These are phyloP conservation scores for Pseudomyrmex cubaensis DNA, from an alignment of 1,140 invertebrate genomes.

Conservation along the genomic window DNA sequence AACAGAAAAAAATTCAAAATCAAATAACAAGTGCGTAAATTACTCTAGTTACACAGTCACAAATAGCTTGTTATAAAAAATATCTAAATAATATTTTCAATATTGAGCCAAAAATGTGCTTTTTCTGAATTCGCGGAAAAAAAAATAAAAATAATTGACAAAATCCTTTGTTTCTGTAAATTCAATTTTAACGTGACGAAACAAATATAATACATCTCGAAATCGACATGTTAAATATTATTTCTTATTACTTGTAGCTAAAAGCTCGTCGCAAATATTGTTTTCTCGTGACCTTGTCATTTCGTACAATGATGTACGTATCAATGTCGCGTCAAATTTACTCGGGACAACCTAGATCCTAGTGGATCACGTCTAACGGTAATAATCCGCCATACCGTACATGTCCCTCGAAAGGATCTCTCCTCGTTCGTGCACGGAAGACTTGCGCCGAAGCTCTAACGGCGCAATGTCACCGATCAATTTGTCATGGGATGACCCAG, in stretches of 20 bases:
- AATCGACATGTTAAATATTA: not conserved
- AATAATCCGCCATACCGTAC: conserved; percentile 36
- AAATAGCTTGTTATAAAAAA: too few species aligned
- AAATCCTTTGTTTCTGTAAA: too few species aligned
- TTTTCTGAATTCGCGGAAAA: too few species aligned
- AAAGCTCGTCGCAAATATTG: conserved; percentile 12
- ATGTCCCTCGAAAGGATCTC: conserved; percentile 49
- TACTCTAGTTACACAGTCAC: too few species aligned
- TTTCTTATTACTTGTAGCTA: not conserved
- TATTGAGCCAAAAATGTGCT: too few species aligned
- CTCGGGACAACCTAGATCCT: conserved; percentile 3
- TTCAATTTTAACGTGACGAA: too few species aligned
- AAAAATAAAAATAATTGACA: too few species aligned
- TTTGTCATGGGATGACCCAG: conserved; percentile 73
- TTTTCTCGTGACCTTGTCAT: not conserved
- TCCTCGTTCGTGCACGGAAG: conserved; percentile 46
- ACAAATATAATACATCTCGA: not conserved
- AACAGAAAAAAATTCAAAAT: too few species aligned
- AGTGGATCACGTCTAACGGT: conserved; percentile 14
- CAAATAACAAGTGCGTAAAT: too few species aligned
- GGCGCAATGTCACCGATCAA: conserved; percentile 70
- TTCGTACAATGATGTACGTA: not conserved
- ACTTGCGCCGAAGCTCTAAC: conserved; percentile 54
- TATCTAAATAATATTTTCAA: too few species aligned
- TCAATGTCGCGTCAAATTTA: conserved; percentile 29